Conservation (phyloP, 2,113 vertebrate species). For the Sander lucioperca region DNA sequence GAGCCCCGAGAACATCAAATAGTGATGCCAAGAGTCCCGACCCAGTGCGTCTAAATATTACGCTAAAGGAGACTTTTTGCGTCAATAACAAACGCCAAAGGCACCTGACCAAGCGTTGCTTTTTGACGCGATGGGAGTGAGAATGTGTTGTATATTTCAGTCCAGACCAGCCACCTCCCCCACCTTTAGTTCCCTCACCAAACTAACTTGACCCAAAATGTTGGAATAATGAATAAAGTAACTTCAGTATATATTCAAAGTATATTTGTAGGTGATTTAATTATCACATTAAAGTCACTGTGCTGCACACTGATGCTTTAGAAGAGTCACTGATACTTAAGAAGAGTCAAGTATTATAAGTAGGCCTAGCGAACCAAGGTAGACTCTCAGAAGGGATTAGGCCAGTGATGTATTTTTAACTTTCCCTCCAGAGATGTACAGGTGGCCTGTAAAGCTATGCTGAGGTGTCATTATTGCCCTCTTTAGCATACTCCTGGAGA, state of each 20-base stretch:
- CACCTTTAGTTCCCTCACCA: neutral
- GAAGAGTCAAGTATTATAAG: neutral
- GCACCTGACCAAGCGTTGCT: too few relatives aligned
- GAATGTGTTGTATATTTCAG: too few relatives aligned
- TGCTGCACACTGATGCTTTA: neutral
- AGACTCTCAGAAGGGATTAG: neutral
- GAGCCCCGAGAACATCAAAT: too few relatives aligned
- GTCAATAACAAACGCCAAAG: too few relatives aligned
- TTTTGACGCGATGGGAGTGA: too few relatives aligned
- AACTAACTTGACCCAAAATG: conserved; percentile 4
- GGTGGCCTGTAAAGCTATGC: conserved; percentile 23
- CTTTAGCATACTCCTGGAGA: conserved; percentile 42
- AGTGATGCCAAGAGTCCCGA: too few relatives aligned
- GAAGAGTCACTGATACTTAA: too few relatives aligned
- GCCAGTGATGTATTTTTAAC: conserved; percentile 42
- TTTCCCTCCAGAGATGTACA: conserved; percentile 27
- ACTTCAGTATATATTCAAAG: neutral
- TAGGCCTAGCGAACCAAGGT: neutral
- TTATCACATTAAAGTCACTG: neutral
- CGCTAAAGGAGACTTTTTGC: too few relatives aligned
- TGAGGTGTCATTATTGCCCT: conserved; percentile 21
- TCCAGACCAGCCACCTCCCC: neutral
- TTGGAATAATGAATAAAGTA: neutral
- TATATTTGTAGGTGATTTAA: neutral
- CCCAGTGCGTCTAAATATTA: too few relatives aligned